Base-by-base conservation (phyloP, 30 jellyfish, hydroid and myxozoan species). In the Aurelia sp. region DNA sequence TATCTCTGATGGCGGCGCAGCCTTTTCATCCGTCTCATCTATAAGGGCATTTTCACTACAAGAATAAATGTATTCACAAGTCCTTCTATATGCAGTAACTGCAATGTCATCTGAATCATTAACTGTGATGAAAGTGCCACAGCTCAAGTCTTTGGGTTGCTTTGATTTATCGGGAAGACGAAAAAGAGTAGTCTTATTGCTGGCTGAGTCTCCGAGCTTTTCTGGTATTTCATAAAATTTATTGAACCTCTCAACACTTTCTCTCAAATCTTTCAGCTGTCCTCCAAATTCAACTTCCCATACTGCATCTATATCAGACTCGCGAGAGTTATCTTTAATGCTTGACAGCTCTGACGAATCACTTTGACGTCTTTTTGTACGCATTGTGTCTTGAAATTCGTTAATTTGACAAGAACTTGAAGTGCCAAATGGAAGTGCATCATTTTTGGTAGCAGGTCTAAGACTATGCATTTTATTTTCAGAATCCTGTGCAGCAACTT, bases 231-330 rank as follows among this genome's bases (percentile, higher is more conserved):
- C 85, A 48, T 71, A 73, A 47, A 62, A 57, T 57, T 33, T 40
- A 58, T 84, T 84, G 31, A 84, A 84, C 74, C 63, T 73, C 15
- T 51, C 22, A 18, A 84, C 87, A 48, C 93, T 57, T 47, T 62
- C 82, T 31, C 58, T 47, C 40, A 84, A 86, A 40, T 84, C 93
- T 23, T 71, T 73, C 19, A 73, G 15, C 20, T 84, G 35, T 27
- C 87, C 87, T n/a, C 93, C 84, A 50, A 55, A 84, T 64, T 84
- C 35, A 40, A 27, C 51, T 16, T 73, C 87, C 86, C 86, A 72
- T 2, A 84, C 68, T 3, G 82, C 50, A 55, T 84, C 93, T 48
- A 62, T 22, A 17, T 84, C 93, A 16, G 79, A 78, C 6, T 66
- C 80, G 47, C 44, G 23, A 19, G 59, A 63, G 61, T 18, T 59